Evolutionary conservation across 2,888 invertebrate genomes (phyloP).

Genomic region (Ferdinandea cuprea): DNA sequence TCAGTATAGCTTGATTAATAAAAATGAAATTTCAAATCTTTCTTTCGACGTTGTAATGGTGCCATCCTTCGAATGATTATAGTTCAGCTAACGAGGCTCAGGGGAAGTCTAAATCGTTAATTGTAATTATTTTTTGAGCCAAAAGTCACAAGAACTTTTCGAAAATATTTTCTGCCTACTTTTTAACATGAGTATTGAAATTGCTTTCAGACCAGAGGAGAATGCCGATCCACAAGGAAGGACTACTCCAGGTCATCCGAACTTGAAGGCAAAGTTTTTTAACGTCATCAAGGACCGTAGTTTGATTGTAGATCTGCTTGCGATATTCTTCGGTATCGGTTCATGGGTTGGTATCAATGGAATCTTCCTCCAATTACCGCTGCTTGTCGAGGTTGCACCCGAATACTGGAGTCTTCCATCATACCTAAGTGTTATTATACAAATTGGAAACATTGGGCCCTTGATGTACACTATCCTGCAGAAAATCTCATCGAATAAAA

Average conservation of each 20-base stretch:
- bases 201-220: slow-evolving; percentile 48
- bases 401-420: slow-evolving; percentile 94
- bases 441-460: slow-evolving; percentile 92
- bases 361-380: slow-evolving; percentile 93
- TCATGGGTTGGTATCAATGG: slow-evolving; percentile 96
- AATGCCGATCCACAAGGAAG: slow-evolving; percentile 68
- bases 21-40: too few relatives aligned
- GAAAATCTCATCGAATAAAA: slow-evolving; percentile 83
- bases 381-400: slow-evolving; percentile 91
- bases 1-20: too few relatives aligned
- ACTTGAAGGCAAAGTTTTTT: too few relatives aligned
- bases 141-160: too few relatives aligned
- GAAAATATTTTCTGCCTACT: too few relatives aligned
- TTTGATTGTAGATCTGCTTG: slow-evolving; percentile 86
- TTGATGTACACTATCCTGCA: slow-evolving; percentile 86
- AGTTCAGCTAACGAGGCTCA: too few relatives aligned
- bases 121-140: too few relatives aligned
- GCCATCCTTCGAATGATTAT: too few relatives aligned
- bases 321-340: slow-evolving; percentile 90
- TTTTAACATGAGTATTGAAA: too few relatives aligned
- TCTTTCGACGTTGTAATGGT: too few relatives aligned
- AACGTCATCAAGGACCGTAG: slow-evolving; percentile 77
- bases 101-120: too few relatives aligned
- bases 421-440: slow-evolving; percentile 91
- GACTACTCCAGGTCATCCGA: too few relatives aligned